phyloP scores from a whole-genome alignment of 1,140 invertebrate genomes.

The Protaetia brevitarsis region DNA sequence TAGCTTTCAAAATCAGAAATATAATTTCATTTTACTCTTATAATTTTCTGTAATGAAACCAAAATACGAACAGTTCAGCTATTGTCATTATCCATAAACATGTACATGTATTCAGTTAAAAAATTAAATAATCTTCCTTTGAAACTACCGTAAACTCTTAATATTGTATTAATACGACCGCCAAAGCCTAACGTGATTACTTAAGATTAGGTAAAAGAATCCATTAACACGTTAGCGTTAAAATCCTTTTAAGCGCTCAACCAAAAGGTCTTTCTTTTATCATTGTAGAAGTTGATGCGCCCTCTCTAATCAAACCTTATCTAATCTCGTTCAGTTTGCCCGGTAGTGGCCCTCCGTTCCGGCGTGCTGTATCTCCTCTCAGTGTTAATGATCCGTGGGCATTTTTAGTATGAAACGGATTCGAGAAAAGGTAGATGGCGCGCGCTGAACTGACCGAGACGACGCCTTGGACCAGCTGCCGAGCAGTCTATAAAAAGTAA shows the following conservation, averaged over 20 bases:
- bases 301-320: constrained; percentile 7
- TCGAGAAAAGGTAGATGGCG: constrained; percentile 13
- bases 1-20: too few species aligned
- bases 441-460: constrained; percentile 3
- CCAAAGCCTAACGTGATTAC: background rate
- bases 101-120: too few species aligned
- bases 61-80: too few species aligned
- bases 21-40: too few species aligned
- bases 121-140: background rate
- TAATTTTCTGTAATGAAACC: too few species aligned
- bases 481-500: constrained; percentile 41
- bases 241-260: constrained; percentile 1
- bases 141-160: background rate
- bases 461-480: constrained; percentile 36
- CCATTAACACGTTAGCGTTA: constrained; percentile 11
- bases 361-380: background rate
- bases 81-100: too few species aligned
- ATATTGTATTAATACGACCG: constrained; percentile 10
- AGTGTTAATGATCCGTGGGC: constrained; percentile 6
- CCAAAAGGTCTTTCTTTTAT: background rate
- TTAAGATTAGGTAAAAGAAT: constrained; percentile 9
- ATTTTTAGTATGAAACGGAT: constrained; percentile 4
- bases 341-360: background rate
- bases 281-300: background rate
- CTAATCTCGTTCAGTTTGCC: constrained; percentile 6